Evolutionary conservation across 2,888 invertebrate species (phyloP).

Genomic region (Chymomyza procnemis): DNA sequence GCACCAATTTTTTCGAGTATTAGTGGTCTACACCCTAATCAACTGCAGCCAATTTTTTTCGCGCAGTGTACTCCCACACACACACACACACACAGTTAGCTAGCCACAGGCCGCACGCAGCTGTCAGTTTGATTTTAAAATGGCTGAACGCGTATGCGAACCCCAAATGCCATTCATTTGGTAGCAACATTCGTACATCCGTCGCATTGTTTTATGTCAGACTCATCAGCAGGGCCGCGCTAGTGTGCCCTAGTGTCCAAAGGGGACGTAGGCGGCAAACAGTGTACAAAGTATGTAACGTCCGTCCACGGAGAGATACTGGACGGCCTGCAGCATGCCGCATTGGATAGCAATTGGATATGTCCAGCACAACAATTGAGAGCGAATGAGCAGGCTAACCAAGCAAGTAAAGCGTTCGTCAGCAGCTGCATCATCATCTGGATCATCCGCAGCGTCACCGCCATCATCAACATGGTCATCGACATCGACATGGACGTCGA

Average conservation of each 20-base stretch:
- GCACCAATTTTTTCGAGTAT: not conserved
- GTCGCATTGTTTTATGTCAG: constrained; percentile 66
- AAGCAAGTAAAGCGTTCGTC: not conserved
- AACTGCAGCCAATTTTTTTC: not conserved
- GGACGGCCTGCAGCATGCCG: not conserved
- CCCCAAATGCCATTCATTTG: constrained; percentile 43
- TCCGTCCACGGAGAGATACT: constrained; percentile 22
- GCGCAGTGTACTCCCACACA: not conserved
- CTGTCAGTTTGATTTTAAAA: constrained; percentile 53
- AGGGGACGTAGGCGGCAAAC: constrained; percentile 12
- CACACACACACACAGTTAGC: not conserved
- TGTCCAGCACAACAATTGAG: not conserved
- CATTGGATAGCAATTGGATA: constrained; percentile 5
- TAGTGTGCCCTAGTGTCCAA: not conserved
- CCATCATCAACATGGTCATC: constrained; percentile 6
- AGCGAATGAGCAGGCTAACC: constrained; percentile 1
- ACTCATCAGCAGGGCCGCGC: constrained; percentile 64
- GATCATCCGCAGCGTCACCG: constrained; percentile 1
- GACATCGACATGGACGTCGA: constrained; percentile 12
- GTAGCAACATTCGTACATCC: constrained; percentile 47
- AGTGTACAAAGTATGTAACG: no score
- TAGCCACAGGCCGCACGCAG: constrained; percentile 18
- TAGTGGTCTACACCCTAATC: not conserved
- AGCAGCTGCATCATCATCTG: not conserved
- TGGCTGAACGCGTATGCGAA: constrained; percentile 11